These are phyloP conservation scores for Synergus itoensis DNA, from an alignment of 2,888 invertebrate genomes.

Conservation along the genomic window DNA sequence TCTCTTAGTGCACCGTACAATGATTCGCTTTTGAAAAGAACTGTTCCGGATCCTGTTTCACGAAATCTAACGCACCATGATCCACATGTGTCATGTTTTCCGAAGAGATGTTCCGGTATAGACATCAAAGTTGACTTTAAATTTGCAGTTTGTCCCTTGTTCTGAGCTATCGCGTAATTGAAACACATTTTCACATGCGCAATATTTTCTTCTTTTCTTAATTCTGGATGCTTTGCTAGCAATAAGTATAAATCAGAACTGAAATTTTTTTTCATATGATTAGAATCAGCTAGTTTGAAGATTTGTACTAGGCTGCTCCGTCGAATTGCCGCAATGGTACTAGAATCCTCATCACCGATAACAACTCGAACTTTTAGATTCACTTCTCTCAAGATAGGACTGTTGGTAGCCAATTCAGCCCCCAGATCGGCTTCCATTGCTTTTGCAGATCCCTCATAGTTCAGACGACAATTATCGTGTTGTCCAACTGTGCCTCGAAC, in stretches of 20 bases:
- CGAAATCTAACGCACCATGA: too few species aligned
- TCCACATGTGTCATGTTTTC: conserved; percentile 6
- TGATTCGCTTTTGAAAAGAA: not conserved
- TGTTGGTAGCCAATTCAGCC: conserved; percentile 42
- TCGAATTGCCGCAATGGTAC: too few species aligned
- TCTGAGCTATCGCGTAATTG: conserved; percentile 51
- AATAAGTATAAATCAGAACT: conserved; percentile 51
- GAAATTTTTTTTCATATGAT: too few species aligned
- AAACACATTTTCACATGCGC: conserved; percentile 27
- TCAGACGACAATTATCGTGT: too few species aligned
- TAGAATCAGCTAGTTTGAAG: too few species aligned
- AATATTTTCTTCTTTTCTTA: conserved; percentile 48
- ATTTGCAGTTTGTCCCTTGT: conserved; percentile 46
- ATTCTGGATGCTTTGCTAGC: conserved; percentile 41
- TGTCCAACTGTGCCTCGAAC: conserved; percentile 58
- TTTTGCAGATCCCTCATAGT: too few species aligned
- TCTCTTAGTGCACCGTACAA: not conserved
- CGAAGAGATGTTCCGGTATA: too few species aligned
- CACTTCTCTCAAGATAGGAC: conserved; percentile 53
- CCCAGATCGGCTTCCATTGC: conserved; percentile 62
- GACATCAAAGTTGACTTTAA: too few species aligned
- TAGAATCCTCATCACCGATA: too few species aligned
- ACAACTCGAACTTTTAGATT: too few species aligned
- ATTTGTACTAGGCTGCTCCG: conserved; percentile 50
- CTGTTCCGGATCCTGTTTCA: too few species aligned